Percentiles rank a stretch among this genome's conserved stretches.
phyloP scores from a whole-genome alignment of 2,888 invertebrate genomes.

The Drosophila hamatofila region DNA sequence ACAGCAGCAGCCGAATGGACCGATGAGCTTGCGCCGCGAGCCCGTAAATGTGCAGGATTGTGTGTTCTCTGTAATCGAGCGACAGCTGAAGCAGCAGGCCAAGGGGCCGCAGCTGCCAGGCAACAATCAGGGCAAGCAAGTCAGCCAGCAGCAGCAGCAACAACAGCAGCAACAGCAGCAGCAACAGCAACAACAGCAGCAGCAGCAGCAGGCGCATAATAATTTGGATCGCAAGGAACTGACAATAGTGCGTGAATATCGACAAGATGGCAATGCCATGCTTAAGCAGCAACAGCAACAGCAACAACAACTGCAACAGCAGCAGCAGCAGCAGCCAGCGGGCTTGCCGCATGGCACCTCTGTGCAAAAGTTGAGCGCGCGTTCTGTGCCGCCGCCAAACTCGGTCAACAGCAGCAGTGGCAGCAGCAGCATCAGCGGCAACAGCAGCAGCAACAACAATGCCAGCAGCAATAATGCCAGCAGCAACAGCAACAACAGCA shows the following conservation, averaged over 20 bases:
- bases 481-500: constrained; percentile 21
- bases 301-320: constrained; percentile 54
- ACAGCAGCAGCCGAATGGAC: constrained; percentile 49
- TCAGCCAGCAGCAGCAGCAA: constrained; percentile 34
- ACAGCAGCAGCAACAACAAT: constrained; percentile 29
- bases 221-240: constrained; percentile 79
- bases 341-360: constrained; percentile 71
- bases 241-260: constrained; percentile 85
- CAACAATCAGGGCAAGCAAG: constrained; percentile 37
- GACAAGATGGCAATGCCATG: constrained; percentile 77
- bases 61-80: constrained; percentile 93
- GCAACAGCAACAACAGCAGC: not conserved
- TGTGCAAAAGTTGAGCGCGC: constrained; percentile 54
- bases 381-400: constrained; percentile 32
- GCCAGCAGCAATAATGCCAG: constrained; percentile 30
- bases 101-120: constrained; percentile 84
- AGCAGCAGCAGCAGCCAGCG: constrained; percentile 43
- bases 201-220: constrained; percentile 46
- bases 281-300: constrained; percentile 69
- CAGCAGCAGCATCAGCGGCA: constrained; percentile 23
- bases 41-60: constrained; percentile 90
- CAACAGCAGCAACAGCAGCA: constrained; percentile 37
- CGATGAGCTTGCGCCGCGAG: constrained; percentile 75
- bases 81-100: constrained; percentile 90
- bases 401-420: constrained; percentile 16